Evolutionary conservation across 2,113 vertebrate species (phyloP), one percentile per base, ranked within the genome.

Genomic region (Egretta garzetta): DNA sequence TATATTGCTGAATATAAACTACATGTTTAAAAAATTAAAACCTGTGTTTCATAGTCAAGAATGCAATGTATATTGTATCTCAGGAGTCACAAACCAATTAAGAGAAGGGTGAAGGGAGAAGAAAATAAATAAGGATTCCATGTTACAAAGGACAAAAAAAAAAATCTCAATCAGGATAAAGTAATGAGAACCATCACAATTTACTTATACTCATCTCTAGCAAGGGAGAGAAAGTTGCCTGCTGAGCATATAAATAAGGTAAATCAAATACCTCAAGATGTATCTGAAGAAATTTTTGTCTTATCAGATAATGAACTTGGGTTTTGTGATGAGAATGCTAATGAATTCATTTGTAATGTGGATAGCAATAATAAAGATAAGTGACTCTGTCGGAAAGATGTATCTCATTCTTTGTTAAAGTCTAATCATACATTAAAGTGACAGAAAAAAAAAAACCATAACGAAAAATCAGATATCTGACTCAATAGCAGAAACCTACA

Each of bases 271-370:
- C 35, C 49, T 96, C 74, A 84, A 72, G 79, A 95, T 63, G 60
- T 85, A 96, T 91, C 63, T 62, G 90, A 97, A 95, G 73, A 96
- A 95, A 79, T 83, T 84, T 90, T 94, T 68, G 64, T 94, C 80
- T 98, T 95, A 92, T 95, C 74, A 96, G 83, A 93, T 95, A 95
- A 88, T 92, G 82, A 97, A 95, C 55, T 94, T 96, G 19, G 32
- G 60, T 6, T 84, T 96, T 88, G 41, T 93, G 86, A 71, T 86
- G 64, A 74, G 67, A 98, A 96, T 93, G 58, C 4, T 83, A 95
- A 97, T 94, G 59, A 94, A 91, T 90, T 75, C 12, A 89, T 95
- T 93, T 94, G 21, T 72, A 91, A 97, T 80, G 15, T 1, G 9
- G 70, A 80, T 41, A 82, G 53, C 9, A 95, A 77, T 91, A 88